A percentile compares a stretch with the other conserved stretches of the same genome.
Conservation (phyloP, 2,113 vertebrate genomes). For the Bos taurus region ARS-UCD2.0 NC_037346.1:23469501-23470000, state of each 20-base stretch:
- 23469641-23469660: not conserved
- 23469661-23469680: not conserved
- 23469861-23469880: not conserved
- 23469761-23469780: not conserved
- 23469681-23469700: not conserved
- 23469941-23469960: not conserved
- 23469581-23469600: not conserved
- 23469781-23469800: not conserved
- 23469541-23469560: not conserved
- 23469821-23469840: not conserved
- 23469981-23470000: not conserved
- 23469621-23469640: not conserved
- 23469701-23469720: not conserved
- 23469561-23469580: not conserved
- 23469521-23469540: not conserved
- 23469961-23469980: not conserved
- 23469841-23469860: not conserved
- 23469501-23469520: not conserved
- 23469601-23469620: not conserved
- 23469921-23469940: not conserved
- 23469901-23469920: not conserved
- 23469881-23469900: not conserved
- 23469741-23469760: not conserved
- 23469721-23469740: not conserved
- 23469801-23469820: not conserved